Conservation (phyloP, 2,797 vertebrate genomes). For the Cossypha dichroa region DNA sequence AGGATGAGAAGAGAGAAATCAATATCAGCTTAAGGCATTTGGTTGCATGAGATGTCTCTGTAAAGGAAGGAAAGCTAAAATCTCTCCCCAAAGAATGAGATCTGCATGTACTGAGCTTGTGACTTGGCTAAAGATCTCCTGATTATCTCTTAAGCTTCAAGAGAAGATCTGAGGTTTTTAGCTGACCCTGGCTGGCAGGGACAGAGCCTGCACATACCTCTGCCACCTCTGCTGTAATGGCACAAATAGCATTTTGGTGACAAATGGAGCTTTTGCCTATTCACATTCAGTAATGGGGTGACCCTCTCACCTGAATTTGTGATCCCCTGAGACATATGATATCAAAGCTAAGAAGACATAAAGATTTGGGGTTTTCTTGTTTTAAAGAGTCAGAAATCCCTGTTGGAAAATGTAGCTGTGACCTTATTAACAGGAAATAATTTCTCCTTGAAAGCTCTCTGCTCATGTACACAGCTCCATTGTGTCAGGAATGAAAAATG, state of each 20-base stretch:
- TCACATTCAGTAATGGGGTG: background rate
- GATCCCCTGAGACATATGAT: background rate
- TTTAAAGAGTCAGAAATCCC: background rate
- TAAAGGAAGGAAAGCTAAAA: background rate
- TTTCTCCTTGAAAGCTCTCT: background rate
- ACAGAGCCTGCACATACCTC: background rate
- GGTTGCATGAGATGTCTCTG: background rate
- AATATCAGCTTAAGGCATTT: slow-evolving; percentile 16
- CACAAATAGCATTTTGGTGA: background rate
- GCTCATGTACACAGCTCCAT: rapidly evolving
- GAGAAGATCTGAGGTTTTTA: background rate
- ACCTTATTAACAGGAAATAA: background rate
- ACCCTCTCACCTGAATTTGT: background rate
- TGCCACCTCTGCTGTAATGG: background rate
- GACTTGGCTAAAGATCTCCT: background rate
- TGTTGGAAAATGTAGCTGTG: background rate
- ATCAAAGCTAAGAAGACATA: background rate
- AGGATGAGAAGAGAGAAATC: slow-evolving; percentile 22
- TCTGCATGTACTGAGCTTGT: background rate
- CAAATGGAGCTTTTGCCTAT: background rate
- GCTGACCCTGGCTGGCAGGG: background rate
- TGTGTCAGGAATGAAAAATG: background rate
- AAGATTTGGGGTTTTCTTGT: background rate
- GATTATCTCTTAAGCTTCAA: background rate
- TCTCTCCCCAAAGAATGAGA: background rate